phyloP scores from a whole-genome alignment of 1,140 invertebrate species.

The Mamestra configurata region DNA sequence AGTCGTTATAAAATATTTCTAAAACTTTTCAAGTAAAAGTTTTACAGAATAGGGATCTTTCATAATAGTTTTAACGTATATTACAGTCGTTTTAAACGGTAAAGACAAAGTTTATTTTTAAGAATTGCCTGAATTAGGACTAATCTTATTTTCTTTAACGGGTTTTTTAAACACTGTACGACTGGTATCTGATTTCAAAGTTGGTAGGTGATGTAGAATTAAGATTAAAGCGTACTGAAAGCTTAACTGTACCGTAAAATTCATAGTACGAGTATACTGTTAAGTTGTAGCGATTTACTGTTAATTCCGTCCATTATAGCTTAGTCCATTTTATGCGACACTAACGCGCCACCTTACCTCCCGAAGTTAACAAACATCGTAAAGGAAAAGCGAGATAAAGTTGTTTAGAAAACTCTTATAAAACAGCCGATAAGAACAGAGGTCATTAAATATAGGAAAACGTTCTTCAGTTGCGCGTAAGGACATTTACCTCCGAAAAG shows the following conservation, averaged over 20 bases:
- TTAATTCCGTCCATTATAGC: conserved; percentile 17
- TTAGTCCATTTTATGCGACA: conserved; percentile 21
- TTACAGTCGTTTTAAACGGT: background rate
- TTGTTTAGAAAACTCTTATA: background rate
- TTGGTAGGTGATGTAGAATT: background rate
- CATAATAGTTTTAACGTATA: conserved; percentile 21
- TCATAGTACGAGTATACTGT: conserved; percentile 22
- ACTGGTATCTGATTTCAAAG: background rate
- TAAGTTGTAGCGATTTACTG: conserved; percentile 22
- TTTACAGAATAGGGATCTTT: conserved; percentile 6
- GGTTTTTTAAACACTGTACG: background rate
- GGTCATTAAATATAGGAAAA: conserved; percentile 21
- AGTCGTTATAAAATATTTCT: conserved; percentile 3
- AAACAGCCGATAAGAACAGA: background rate
- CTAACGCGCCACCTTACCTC: conserved; percentile 24
- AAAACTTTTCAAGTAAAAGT: background rate
- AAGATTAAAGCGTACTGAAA: background rate
- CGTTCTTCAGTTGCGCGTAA: background rate
- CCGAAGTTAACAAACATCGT: conserved; percentile 2
- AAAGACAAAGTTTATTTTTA: background rate
- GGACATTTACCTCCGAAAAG: conserved; percentile 24
- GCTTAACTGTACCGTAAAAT: background rate
- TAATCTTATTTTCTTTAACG: background rate
- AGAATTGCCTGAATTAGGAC: background rate
- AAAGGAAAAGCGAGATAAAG: background rate